Conservation (phyloP, 2,797 vertebrate species). For the Lophura swinhoii region DNA sequence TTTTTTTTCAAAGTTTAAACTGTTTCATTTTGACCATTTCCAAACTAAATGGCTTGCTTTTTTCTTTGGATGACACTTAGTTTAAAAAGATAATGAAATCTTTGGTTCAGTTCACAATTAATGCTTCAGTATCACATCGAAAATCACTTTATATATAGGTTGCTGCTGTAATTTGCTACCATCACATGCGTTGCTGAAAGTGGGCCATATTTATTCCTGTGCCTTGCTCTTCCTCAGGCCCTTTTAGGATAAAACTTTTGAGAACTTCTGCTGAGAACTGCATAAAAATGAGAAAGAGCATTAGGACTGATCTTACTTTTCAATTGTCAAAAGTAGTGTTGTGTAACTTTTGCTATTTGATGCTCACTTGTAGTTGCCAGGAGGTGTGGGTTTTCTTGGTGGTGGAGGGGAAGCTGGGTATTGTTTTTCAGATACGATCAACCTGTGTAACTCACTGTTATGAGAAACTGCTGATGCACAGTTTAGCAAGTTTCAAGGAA, state of each 20-base stretch:
- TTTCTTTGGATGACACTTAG: neutral
- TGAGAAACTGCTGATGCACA: conserved; percentile 62
- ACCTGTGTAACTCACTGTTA: conserved; percentile 14
- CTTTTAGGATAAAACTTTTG: neutral
- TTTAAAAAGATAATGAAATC: neutral
- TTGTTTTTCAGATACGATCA: neutral
- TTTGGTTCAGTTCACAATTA: neutral
- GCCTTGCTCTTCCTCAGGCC: neutral
- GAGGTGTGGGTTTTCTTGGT: neutral
- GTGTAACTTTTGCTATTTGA: neutral
- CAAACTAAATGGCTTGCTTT: neutral
- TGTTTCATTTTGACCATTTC: neutral
- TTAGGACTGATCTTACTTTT: neutral
- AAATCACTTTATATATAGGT: neutral
- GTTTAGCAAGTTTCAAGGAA: conserved; percentile 32
- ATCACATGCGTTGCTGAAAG: neutral
- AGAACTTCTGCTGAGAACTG: neutral
- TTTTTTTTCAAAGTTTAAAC: neutral
- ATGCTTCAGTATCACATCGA: neutral
- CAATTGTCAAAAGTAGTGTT: neutral
- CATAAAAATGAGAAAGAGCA: neutral
- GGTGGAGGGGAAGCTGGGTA: neutral
- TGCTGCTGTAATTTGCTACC: neutral
- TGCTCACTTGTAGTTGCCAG: conserved; percentile 1
- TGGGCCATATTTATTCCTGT: neutral